phyloP scores from a whole-genome alignment of 2,113 vertebrate genomes.

The Tympanuchus pallidicinctus region DNA sequence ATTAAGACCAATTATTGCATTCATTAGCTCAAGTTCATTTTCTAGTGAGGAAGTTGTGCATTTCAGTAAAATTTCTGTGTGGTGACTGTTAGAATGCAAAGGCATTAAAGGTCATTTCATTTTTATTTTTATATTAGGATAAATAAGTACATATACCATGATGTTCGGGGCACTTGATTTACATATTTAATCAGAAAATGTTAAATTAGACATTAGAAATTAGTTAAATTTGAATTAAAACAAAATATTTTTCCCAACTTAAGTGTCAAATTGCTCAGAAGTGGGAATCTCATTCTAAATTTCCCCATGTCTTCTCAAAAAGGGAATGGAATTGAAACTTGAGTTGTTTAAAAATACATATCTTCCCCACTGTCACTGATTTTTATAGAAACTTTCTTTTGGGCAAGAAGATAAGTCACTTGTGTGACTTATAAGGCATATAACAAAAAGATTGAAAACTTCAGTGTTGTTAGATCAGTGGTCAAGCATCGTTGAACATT shows the following conservation, averaged over 20 bases:
- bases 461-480: neutral
- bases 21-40: neutral
- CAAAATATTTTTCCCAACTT: neutral
- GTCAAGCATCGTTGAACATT: neutral
- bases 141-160: neutral
- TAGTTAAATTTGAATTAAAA: neutral
- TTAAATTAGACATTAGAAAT: neutral
- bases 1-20: neutral
- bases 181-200: neutral
- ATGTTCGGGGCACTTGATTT: neutral
- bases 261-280: neutral
- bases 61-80: neutral
- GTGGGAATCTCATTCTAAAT: neutral
- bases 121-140: neutral
- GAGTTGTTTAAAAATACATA: neutral
- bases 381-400: neutral
- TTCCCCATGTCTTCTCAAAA: neutral
- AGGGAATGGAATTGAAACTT: neutral
- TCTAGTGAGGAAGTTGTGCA: neutral
- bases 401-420: neutral
- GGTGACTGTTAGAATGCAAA: neutral
- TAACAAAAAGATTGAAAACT: neutral
- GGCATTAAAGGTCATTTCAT: neutral
- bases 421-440: neutral
- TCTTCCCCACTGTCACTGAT: neutral